phyloP scores from a whole-genome alignment of 2,113 vertebrate species.

The Stercorarius parasiticus region DNA sequence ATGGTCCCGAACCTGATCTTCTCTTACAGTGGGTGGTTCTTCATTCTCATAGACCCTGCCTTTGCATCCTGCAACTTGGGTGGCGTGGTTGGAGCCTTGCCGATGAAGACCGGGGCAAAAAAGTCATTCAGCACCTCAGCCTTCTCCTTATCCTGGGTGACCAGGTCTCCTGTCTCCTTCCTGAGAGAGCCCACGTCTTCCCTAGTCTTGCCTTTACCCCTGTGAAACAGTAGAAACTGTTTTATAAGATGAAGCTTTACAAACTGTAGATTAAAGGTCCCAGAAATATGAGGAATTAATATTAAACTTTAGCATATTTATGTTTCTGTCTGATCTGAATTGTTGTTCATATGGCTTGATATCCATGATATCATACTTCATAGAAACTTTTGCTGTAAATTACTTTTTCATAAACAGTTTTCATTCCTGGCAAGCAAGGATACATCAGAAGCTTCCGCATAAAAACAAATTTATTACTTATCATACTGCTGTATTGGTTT shows the following conservation, averaged over 20 bases:
- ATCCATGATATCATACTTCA: background rate
- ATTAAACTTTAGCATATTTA: background rate
- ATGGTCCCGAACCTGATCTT: no score
- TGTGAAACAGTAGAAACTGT: background rate
- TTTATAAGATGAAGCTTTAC: background rate
- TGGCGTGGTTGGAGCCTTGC: no score
- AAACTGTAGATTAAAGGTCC: background rate
- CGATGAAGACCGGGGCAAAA: no score
- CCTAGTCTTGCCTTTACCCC: no score
- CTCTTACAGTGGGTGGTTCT: no score
- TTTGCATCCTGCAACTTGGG: no score
- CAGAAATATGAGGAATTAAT: background rate
- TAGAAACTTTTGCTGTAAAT: slow-evolving; percentile 4
- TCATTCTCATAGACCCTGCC: no score
- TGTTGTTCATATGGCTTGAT: background rate
- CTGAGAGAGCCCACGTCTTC: no score
- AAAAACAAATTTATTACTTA: slow-evolving; percentile 20
- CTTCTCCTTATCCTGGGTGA: no score
- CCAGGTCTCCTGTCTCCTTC: no score
- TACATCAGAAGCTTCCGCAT: background rate
- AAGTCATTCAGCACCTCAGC: no score
- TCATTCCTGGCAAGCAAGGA: background rate
- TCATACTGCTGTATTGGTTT: background rate
- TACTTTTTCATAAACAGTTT: background rate
- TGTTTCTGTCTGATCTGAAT: background rate